Base-by-base conservation (phyloP, 1,140 invertebrate species). In the Steinernema feltiae region DNA sequence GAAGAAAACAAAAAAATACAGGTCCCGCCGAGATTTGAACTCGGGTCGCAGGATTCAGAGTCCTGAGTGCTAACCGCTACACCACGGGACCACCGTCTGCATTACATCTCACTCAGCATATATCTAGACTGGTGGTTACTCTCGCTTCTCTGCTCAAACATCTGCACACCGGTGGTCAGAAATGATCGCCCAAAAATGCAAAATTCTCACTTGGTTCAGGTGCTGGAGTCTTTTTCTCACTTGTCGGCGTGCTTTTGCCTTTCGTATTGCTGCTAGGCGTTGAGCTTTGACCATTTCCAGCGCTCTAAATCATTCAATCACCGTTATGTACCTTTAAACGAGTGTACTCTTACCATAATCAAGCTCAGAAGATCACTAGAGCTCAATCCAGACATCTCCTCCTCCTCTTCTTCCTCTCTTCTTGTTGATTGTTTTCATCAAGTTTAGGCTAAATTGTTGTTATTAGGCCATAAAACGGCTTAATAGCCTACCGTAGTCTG, bases 1-100 rank as follows among this genome's bases (percentile, higher is more conserved):
- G n/a, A n/a, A n/a, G n/a, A n/a, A n/a, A n/a, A 46, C 7, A 7
- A 46, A 46, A 46, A 46, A 46, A n/a, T 7, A 46, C 7, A 46
- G 41, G 41, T 46, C 41, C 41, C 41, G 41, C 41, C 41, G 41
- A 46, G 41, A 46, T 46, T 46, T 79, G 78, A 85, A 84, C 80
- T 83, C 82, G 76, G 78, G 78, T 85, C 76, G 82, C 79, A 82
- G 82, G 83, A 84, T 86, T 83, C 81, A 82, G 75, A 82, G 80
- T 81, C 78, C 83, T 82, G 79, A 81, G 84, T 85, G 83, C 77
- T 83, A 81, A 80, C 81, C 81, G 81, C 80, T 80, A 83, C 83
- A 83, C 83, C 81, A 86, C 41, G 41, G 41, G 41, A 46, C 41
- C 41, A 46, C 41, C 41, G 41, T 12, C 41, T 46, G 7, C 41